These are phyloP conservation scores for Carollia perspicillata DNA, from an alignment of 2,113 vertebrate species.

Conservation along the genomic window DNA sequence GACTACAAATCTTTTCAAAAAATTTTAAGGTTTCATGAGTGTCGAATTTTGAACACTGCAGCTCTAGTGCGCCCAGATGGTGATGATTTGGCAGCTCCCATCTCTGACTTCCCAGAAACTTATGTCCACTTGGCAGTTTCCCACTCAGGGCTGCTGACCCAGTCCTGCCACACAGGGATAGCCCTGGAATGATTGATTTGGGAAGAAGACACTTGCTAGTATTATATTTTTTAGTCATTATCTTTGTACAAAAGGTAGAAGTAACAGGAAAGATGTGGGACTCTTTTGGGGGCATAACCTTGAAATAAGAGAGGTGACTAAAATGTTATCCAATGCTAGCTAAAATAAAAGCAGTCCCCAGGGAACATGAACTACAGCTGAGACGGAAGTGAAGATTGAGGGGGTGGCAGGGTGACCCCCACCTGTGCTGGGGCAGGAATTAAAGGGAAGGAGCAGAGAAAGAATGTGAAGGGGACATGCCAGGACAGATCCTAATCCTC, in stretches of 20 bases:
- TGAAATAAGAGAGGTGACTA: background rate
- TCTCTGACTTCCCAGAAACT: background rate
- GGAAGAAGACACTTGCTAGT: background rate
- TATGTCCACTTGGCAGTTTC: background rate
- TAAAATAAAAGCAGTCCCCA: background rate
- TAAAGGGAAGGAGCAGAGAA: background rate
- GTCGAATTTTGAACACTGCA: background rate
- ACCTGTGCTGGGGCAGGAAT: background rate
- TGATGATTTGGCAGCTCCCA: background rate
- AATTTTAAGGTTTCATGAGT: background rate
- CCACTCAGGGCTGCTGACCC: background rate
- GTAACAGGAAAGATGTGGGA: background rate
- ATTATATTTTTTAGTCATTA: background rate
- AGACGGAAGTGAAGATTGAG: background rate
- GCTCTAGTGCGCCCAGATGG: no score
- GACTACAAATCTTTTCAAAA: background rate
- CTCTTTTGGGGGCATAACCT: background rate
- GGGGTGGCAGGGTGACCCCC: rapidly evolving
- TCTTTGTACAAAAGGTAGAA: background rate
- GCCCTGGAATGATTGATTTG: background rate
- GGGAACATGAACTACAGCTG: background rate
- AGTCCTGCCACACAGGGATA: background rate
- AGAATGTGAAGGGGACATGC: no score
- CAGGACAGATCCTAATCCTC: background rate
- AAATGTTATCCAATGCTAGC: background rate